phyloP scores from a whole-genome alignment of 1,140 invertebrate genomes.

The Tachypleus tridentatus region DNA sequence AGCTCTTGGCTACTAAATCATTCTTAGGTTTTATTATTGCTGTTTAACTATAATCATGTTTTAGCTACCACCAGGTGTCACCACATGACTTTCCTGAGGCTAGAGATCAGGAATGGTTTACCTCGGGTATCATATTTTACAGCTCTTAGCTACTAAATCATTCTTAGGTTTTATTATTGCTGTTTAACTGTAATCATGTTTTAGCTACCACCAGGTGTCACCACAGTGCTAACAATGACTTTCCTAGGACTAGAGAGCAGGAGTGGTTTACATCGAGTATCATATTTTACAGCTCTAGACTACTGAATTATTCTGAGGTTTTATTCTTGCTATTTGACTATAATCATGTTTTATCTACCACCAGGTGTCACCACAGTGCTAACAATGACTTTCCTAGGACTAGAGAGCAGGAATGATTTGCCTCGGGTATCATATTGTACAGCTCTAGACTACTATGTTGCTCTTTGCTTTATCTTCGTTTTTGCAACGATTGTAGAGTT shows the following conservation, averaged over 20 bases:
- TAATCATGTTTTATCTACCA: no score
- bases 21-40: no score
- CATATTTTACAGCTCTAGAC: conserved; percentile 59
- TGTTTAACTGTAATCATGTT: no score
- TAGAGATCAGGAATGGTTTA: conserved; percentile 70
- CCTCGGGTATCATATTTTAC: conserved; percentile 78
- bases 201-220: conserved; percentile 48
- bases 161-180: no score
- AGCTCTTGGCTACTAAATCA: conserved; percentile 34
- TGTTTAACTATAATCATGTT: no score
- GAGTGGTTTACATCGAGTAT: conserved; percentile 71
- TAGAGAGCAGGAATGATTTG: conserved; percentile 70
- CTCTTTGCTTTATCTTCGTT: conserved; percentile 72
- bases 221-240: conserved; percentile 77
- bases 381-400: conserved; percentile 76
- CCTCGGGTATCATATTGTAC: conserved; percentile 79
- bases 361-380: conserved; percentile 70
- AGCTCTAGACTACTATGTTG: conserved; percentile 75
- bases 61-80: conserved; percentile 48
- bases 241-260: conserved; percentile 72
- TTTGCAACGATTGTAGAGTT: conserved; percentile 79
- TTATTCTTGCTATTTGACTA: no score
- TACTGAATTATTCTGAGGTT: no score
- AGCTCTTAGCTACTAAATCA: conserved; percentile 34
- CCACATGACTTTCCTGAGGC: conserved; percentile 74